A percentile compares a stretch with the other conserved stretches of the same genome.
Conservation (phyloP, 2,797 vertebrate species). For the Mycteria americana region DNA sequence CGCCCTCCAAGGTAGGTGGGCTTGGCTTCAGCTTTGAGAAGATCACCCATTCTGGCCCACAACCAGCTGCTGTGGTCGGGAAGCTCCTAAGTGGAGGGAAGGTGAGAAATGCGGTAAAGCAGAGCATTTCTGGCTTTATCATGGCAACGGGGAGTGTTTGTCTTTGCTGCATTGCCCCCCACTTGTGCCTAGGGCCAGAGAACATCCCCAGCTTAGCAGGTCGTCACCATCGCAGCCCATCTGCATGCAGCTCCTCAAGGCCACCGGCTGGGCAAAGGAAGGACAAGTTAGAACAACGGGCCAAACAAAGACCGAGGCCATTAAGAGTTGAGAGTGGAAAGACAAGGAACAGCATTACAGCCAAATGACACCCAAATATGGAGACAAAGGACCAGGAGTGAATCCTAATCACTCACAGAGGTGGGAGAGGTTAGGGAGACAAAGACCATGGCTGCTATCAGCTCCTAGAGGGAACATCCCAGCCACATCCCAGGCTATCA, state of each 20-base stretch:
- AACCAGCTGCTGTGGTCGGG: background rate
- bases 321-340: background rate
- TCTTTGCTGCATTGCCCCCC: background rate
- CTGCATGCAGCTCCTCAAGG: background rate
- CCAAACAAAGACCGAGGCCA: background rate
- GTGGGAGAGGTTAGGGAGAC: background rate
- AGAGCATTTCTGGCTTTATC: background rate
- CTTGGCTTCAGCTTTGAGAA: background rate
- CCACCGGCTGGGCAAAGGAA: background rate
- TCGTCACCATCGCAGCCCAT: accelerated
- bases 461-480: background rate
- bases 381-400: background rate
- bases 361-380: background rate
- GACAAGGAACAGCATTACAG: background rate
- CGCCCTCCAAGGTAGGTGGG: accelerated
- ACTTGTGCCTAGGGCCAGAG: background rate
- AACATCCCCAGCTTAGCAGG: background rate
- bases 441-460: background rate
- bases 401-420: background rate
- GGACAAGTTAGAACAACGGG: background rate
- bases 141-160: background rate
- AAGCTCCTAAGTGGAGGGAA: background rate
- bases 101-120: background rate
- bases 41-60: background rate
- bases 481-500: background rate